Percentiles rank a stretch among this genome's conserved stretches.
phyloP scores from a whole-genome alignment of 2,888 invertebrate species.

The Machimus atricapillus region DNA sequence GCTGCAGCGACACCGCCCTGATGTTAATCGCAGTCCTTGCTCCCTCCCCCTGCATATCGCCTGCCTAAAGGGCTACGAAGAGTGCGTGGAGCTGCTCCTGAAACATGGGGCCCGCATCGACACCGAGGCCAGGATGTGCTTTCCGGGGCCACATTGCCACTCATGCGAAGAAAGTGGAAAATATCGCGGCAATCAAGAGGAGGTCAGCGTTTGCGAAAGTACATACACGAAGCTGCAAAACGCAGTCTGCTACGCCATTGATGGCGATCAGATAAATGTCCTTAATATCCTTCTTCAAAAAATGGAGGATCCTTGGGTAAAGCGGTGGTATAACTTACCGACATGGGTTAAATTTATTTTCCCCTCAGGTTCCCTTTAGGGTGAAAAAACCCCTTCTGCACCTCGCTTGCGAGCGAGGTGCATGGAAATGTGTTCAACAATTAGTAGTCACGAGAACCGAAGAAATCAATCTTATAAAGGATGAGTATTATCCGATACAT shows the following conservation, averaged over 20 bases:
- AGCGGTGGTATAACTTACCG: neutral
- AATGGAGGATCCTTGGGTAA: constrained; percentile 74
- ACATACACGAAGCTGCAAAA: constrained; percentile 69
- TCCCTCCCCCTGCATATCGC: constrained; percentile 79
- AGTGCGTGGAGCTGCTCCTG: constrained; percentile 72
- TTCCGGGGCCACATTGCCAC: constrained; percentile 74
- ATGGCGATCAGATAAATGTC: constrained; percentile 76
- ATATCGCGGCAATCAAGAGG: constrained; percentile 65
- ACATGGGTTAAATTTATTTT: neutral
- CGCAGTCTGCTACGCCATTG: constrained; percentile 75
- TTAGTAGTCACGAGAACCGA: constrained; percentile 71
- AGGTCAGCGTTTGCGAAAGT: constrained; percentile 64
- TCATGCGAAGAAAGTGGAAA: constrained; percentile 75
- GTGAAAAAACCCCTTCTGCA: constrained; percentile 71
- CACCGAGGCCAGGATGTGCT: constrained; percentile 77
- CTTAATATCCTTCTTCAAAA: constrained; percentile 71
- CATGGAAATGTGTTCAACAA: constrained; percentile 75
- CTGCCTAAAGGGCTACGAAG: constrained; percentile 73
- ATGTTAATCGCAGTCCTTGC: constrained; percentile 75
- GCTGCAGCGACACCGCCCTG: constrained; percentile 68
- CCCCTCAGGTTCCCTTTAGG: constrained; percentile 63
- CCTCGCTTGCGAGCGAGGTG: constrained; percentile 74
- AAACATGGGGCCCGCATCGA: constrained; percentile 75
- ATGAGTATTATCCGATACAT: constrained; percentile 81
- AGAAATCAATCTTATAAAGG: constrained; percentile 74